Base-by-base conservation (phyloP, 2,888 invertebrate genomes). In the Podotricha telesiphe region DNA sequence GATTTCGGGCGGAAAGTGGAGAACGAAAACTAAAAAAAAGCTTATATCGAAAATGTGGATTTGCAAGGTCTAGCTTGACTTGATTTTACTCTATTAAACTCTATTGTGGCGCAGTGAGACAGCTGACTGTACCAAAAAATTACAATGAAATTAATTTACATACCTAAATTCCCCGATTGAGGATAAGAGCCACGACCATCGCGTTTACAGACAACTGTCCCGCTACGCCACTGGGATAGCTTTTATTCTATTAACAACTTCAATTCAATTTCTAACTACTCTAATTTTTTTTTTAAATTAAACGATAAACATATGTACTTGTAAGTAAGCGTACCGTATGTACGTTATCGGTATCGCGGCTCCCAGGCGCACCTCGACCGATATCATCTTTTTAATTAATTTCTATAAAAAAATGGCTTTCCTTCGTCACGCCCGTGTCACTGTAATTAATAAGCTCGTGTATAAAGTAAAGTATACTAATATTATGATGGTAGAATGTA, bases 351-450 rank as follows among this genome's bases (percentile, higher is more conserved):
- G 15, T 70, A 69, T 58, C 51, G 67, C 34, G 73, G 74, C 76
- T 75, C 73, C 75, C 86, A 84, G 85, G 80, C 86, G 78, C 85
- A 82, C 84, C 85, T 84, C 76, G 71, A 53, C 61, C 72, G 85
- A 84, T 82, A 79, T 63, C 79, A 87, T 87, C 87, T 79, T 78
- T 82, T 84, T 88, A 88, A 88, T 88, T 87, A 87, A 86, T 86
- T 81, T 79, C 79, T 74, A 78, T 80, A 86, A 86, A 86, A 86
- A 86, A 83, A 71, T 79, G 77, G 77, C 72, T 75, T 75, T 76
- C 79, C 78, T 77, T 75, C 74, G 79, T 78, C 79, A 73, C 78
- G 71, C 75, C 75, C 74, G 70, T 53, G 75, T 73, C 77, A 68
- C 55, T 61, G 68, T 76, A 74, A 77, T 77, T 78, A 77, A 78